Evolutionary conservation across 2,113 vertebrate species (phyloP).

Genomic region (Pitta sordida): DNA sequence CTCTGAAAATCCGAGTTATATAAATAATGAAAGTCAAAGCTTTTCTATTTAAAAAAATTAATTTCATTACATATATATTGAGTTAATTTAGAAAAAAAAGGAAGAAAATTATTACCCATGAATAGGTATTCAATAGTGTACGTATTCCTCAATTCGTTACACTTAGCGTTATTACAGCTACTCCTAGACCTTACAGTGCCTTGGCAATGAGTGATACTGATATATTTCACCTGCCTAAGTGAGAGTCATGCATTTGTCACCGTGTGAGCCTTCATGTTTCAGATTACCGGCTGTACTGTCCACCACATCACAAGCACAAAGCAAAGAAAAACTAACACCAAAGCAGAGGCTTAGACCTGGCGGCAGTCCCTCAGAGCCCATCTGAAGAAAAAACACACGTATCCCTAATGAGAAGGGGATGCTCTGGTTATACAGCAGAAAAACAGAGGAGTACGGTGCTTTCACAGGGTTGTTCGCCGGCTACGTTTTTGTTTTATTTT

Average conservation of each 20-base stretch:
- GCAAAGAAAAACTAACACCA: not conserved
- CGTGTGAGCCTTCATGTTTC: not conserved
- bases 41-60: not conserved
- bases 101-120: not conserved
- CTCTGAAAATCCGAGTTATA: not conserved
- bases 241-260: not conserved
- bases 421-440: not conserved
- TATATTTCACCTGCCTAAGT: not conserved
- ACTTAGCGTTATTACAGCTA: not conserved
- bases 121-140: fast-evolving
- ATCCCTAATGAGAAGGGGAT: not conserved
- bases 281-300: not conserved
- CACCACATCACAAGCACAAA: not conserved
- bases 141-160: not conserved
- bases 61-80: too few relatives aligned
- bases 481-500: not conserved
- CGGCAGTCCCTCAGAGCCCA: not conserved
- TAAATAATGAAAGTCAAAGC: not conserved
- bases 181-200: not conserved
- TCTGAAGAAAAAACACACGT: not conserved
- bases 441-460: fast-evolving
- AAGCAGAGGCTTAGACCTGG: not conserved
- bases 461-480: not conserved
- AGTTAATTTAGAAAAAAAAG: not conserved
- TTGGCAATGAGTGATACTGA: fast-evolving